Base-by-base conservation (phyloP, 2,797 vertebrate species). In the Helicolenus hilgendorfi region DNA sequence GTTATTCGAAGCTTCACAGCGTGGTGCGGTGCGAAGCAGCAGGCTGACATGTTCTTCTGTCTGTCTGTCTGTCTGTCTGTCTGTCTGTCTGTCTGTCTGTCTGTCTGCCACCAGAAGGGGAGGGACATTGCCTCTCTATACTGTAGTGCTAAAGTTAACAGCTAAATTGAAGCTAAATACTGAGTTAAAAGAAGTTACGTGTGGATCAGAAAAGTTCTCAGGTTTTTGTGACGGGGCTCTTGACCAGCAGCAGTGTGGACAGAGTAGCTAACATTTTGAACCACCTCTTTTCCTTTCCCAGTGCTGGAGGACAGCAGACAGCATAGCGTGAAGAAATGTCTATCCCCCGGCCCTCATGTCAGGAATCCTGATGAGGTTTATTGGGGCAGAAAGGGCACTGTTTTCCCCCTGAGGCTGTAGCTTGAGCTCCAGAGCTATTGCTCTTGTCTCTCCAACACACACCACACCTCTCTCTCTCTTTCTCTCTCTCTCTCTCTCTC, bases 371-470 rank as follows among this genome's bases (percentile, higher is more conserved):
- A 98, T 98, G 97, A 97, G 97, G 92, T 96, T 98, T 98, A 98
- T 97, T 99, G 98, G 98, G 98, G 98, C 98, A 98, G 98, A 99
- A 99, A 98, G 97, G 96, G 96, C 96, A 97, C 95, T 87, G 94
- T 97, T 95, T 94, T 96, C 96, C 96, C 96, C 96, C 94, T 82
- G 89, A 93, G 94, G 96, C 94, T 92, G 91, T 79, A 94, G 94
- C 92, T 94, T 91, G 91, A 95, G 90, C 92, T 93, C 81, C 77
- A 91, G 70, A 95, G 87, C 94, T 92, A 93, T 93, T 94, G 86
- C 92, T 91, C 82, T 91, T 88, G 94, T 94, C 88, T 93, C 80
- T 85, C 77, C 75, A 83, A 76, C 84, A 92, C 87, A 74, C 86
- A 88, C 80, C 64, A 81, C 85, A 82, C 65, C 79, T 88, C 87